Evolutionary conservation across 30 jellyfish, hydroid and myxozoan genomes (phyloP), one percentile per base, ranked within the genome.

Genomic region (Pelagia noctiluca): DNA sequence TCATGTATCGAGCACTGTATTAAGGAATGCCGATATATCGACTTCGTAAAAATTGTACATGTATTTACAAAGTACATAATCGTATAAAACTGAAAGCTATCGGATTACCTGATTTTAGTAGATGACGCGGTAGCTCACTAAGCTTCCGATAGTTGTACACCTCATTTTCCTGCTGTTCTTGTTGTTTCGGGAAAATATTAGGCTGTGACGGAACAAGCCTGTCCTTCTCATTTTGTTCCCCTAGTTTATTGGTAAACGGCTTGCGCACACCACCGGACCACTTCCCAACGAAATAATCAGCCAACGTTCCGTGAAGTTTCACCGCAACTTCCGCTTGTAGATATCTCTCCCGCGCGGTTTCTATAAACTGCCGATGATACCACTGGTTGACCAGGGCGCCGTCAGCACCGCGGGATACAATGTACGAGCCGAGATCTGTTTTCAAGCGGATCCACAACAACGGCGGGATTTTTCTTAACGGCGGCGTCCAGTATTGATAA

Each of bases 401-500:
- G 46, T 85, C 94, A 0, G 94, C 91, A 5, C 98, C 98, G 13
- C 98, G 71, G 0, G 96, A 77, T 2, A 91, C 91, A 54, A 91
- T 72, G 69, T 91, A 91, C 34, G 95, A 76, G n/a, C 96, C 98
- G 16, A 91, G 88, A 61, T 91, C 98, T 3, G 96, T 63, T 29
- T 76, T 73, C 12, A 85, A 67, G 2, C 98, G 91, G 30, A 91
- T 69, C 98, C 98, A 91, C 1, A 91, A 83, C 74, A 91, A 47
- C 23, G 98, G 96, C 8, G 98, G 98, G 5, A 85, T 80, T 53
- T 96, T 65, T 30, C 98, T 82, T 2, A 91, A 76, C 8, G 98
- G 98, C 35, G 98, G 98, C 30, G 96, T 85, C 98, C 98, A 91
- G 80, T 91, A 91, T 74, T 91, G 98, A 54, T 91, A 91, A 26